Base-by-base conservation (phyloP, 2,888 invertebrate genomes). In the Alcis repandata region DNA sequence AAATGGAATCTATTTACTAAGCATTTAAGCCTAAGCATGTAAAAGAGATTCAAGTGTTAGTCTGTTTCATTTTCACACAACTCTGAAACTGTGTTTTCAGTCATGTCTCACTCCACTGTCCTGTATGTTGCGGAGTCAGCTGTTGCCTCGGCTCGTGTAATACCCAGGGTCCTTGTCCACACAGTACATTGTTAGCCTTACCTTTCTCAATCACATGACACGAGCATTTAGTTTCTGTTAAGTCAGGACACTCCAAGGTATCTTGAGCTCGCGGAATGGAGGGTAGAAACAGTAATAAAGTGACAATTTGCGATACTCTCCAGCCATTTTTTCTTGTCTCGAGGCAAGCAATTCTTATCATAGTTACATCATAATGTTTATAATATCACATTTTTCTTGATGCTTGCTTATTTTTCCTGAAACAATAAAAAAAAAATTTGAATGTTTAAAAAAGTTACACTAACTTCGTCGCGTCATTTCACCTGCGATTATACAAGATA, bases 151-250 rank as follows among this genome's bases (percentile, higher is more conserved):
- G 36, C 7, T 9, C 36, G 8, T 36, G 49, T 33, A 11, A 17
- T 27, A 15, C 17, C 17, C 49, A 17, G 51, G 51, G 51, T 46
- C 38, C 27, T 32, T 49, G 41, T 54, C 19, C 17, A 36, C 33
- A 58, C 33, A 33, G 4, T 20, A n/a, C 36, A 45, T 20, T 56
- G 33, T 36, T 9, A 43, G 33, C 76, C 94, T 94, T 90, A 95
- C 95, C 98, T 89, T 98, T 97, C 90, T 98, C 97, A 89, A 98
- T 97, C 86, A 96, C 96, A 94, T 97, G 98, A 92, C 98, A 98
- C 33, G 98, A 97, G 90, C 98, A 98, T 84, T 96, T 96, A 89
- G 95, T 96, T 80, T 95, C 95, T 79, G 95, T 95, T 82, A 95
- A 94, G 84, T 95, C 95, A 68, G 96, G 96, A 88, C 97, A 97